Conservation (phyloP, 2,113 vertebrate species). For the Tachysurus fulvidraco region DNA sequence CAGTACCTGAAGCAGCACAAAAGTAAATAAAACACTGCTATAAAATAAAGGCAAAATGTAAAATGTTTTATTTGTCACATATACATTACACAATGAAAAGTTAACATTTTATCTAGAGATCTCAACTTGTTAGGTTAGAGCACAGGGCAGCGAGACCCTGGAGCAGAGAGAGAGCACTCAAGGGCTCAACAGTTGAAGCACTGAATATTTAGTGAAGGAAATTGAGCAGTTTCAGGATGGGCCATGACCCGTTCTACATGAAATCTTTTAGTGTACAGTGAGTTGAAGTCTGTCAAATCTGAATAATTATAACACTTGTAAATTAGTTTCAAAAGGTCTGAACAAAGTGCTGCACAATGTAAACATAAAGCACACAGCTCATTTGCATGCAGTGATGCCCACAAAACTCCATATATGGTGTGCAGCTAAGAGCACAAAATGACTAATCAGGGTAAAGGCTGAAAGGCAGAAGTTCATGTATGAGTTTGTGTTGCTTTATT, state of each 20-base stretch:
- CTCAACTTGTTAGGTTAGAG: too few species aligned
- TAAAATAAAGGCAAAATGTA: neutral
- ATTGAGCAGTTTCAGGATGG: neutral
- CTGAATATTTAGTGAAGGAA: neutral
- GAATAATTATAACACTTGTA: neutral
- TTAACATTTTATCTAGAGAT: too few species aligned
- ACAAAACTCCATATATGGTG: neutral
- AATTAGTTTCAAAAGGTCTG: neutral
- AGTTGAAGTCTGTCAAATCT: neutral
- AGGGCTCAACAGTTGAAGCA: too few species aligned
- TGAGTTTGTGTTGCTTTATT: neutral
- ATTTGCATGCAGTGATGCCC: neutral
- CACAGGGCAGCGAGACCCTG: too few species aligned
- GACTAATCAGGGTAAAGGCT: neutral
- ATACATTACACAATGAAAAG: too few species aligned
- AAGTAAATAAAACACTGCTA: neutral
- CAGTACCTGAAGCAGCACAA: neutral
- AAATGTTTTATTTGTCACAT: too few species aligned
- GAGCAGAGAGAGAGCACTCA: too few species aligned
- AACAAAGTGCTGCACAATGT: neutral
- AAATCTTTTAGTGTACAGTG: neutral
- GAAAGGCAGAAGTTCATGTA: neutral
- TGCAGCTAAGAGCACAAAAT: neutral
- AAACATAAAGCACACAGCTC: neutral
- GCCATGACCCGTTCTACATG: neutral